Evolutionary conservation across 2,113 vertebrate species (phyloP).

Genomic region (Cinclus mexicanus): DNA sequence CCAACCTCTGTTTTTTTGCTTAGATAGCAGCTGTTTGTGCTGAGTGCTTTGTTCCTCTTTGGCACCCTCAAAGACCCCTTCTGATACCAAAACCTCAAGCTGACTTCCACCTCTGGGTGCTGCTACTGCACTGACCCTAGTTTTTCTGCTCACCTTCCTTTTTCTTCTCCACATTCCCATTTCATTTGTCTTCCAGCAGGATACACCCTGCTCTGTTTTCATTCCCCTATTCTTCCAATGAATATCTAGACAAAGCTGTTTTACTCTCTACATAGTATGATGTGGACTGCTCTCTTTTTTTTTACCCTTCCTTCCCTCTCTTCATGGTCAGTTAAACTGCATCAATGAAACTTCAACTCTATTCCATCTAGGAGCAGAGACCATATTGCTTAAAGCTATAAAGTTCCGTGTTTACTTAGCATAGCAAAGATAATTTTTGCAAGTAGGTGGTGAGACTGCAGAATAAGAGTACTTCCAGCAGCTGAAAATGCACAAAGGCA

Average conservation of each 20-base stretch:
- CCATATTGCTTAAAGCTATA: not conserved
- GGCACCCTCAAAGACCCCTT: not conserved
- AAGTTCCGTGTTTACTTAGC: not conserved
- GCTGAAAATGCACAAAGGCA: not conserved
- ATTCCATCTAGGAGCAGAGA: not conserved
- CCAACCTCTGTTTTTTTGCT: not conserved
- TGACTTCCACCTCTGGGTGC: not conserved
- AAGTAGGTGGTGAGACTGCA: not conserved
- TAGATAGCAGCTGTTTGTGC: not conserved
- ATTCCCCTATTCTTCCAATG: not conserved
- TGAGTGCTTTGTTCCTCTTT: not conserved
- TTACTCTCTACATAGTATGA: not conserved
- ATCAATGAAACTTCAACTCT: not conserved
- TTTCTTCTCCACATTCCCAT: not conserved
- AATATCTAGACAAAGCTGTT: not conserved
- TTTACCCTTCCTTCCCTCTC: not conserved
- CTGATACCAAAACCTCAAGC: not conserved
- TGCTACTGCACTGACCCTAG: not conserved
- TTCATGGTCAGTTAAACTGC: not conserved
- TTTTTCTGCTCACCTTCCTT: not conserved
- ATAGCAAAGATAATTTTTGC: not conserved
- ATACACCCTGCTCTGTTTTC: not conserved
- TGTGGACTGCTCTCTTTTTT: not conserved
- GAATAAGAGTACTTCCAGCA: not conserved
- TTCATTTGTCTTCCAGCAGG: not conserved